Base-by-base conservation (phyloP, 2,888 invertebrate genomes). In the Vandiemenella viatica region DNA sequence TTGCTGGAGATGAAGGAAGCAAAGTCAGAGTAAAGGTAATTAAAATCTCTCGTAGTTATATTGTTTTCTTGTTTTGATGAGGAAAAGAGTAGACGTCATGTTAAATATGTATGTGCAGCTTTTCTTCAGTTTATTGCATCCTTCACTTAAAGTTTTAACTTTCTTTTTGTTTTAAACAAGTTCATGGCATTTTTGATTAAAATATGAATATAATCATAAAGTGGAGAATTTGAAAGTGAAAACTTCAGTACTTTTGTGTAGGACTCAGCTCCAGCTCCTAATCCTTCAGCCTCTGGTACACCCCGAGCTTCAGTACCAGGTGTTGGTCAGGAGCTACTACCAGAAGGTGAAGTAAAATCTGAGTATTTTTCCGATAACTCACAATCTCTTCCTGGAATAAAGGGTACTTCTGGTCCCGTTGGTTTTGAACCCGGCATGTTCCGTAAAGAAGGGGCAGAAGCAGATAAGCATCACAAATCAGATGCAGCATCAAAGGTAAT, bases 371-470 rank as follows among this genome's bases (percentile, higher is more conserved):
- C 85, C 0, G 88, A 88, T 59, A 87, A 87, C 66, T 87, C 88
- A 0, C 81, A 78, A 13, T 77, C 84, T 0, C 65, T 87, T 45
- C 84, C 87, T 1, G 87, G 88, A 13, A 73, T 82, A 5, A 72
- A 80, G 5, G 50, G 49, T 23, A 49, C 51, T 21, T 72, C 74
- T 5, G 84, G 84, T 1, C 87, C 86, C 0, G 72, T 84, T 21
- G 85, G 85, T 20, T 87, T 88, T 62, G 87, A 87, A 59, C 83
- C 87, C 0, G 85, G 85, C 48, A 86, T 87, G 86, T 87, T 88
- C 63, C 76, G 76, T 53, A 72, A 72, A 53, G 75, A 76, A 45
- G 32, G 32, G 13, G 47, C 43, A 44, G 56, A 56, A 23, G 43
- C 43, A 22, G 55, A 58, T 4, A 73, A 74, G 58, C 72, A 49